phyloP scores from a whole-genome alignment of 2,113 vertebrate genomes.

The Piaya cayana region DNA sequence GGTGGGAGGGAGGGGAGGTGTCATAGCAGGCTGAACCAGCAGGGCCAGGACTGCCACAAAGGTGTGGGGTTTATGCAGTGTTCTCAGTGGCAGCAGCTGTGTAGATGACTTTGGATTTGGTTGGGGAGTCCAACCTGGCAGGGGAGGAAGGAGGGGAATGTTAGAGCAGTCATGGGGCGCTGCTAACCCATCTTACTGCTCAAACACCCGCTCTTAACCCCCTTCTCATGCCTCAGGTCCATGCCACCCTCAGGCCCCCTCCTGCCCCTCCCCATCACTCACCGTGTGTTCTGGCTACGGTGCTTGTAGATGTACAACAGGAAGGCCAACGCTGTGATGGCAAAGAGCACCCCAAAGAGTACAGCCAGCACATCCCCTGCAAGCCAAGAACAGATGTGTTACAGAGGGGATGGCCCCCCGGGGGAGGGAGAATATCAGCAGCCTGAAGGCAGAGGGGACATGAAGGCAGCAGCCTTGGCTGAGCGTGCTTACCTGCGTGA shows the following conservation, averaged over 20 bases:
- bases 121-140: not conserved
- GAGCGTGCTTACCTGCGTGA: not conserved
- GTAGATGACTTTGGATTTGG: constrained; percentile 68
- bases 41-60: not conserved
- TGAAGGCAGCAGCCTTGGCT: not conserved
- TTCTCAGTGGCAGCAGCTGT: constrained; percentile 44
- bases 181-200: not conserved
- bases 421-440: not conserved
- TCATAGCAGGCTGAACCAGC: not conserved
- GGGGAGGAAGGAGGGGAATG: rapidly evolving
- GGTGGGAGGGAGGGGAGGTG: not conserved
- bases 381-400: not conserved
- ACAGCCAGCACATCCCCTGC: constrained; percentile 77
- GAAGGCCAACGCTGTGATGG: constrained; percentile 64
- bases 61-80: rapidly evolving
- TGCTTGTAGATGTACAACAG: constrained; percentile 70
- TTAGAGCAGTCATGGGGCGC: not conserved
- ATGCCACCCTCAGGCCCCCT: rapidly evolving
- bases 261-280: not conserved
- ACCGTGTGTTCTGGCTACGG: constrained; percentile 55
- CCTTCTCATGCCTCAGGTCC: rapidly evolving
- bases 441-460: not conserved
- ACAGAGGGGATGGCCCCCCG: not conserved
- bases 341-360: constrained; percentile 79
- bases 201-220: not conserved